Percentiles rank a stretch among this genome's conserved stretches.
Evolutionary conservation across 2,888 invertebrate species (phyloP).

Genomic region (Eristalis arbustorum): DNA sequence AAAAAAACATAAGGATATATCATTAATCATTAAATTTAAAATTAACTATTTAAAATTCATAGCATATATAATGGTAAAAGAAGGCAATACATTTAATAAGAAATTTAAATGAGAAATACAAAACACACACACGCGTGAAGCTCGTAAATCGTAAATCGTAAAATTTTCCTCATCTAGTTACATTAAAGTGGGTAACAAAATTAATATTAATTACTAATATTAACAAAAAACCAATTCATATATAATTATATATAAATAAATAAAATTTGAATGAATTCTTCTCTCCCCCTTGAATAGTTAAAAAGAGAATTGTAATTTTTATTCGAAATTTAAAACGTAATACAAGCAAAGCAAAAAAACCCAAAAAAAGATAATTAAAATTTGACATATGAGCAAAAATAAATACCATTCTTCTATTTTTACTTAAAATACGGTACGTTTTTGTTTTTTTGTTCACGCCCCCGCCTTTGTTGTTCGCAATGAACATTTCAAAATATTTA

Average conservation of each 20-base stretch:
- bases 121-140: conserved; percentile 6
- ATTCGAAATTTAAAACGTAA: conserved; percentile 29
- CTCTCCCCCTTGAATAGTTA: conserved; percentile 58
- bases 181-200: conserved; percentile 39
- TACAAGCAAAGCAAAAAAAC: conserved; percentile 2
- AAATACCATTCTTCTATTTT: conserved; percentile 20
- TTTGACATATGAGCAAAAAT: conserved; percentile 11
- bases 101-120: conserved; percentile 63
- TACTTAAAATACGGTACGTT: conserved; percentile 11
- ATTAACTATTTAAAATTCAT: conserved; percentile 64
- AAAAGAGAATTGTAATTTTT: conserved; percentile 42
- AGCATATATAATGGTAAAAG: conserved; percentile 64
- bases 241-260: conserved; percentile 43
- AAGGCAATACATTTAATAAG: conserved; percentile 72
- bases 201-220: conserved; percentile 58
- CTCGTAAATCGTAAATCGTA: conserved; percentile 33
- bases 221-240: conserved; percentile 5
- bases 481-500: background rate
- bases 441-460: conserved; percentile 8
- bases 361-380: conserved; percentile 14
- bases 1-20: conserved; percentile 36
- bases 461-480: background rate
- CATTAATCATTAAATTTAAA: conserved; percentile 69
- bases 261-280: conserved; percentile 20
- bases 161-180: conserved; percentile 69